Evolutionary conservation across 2,888 invertebrate genomes (phyloP), one percentile per base, ranked within the genome.

Genomic region (Tipula helvola): DNA sequence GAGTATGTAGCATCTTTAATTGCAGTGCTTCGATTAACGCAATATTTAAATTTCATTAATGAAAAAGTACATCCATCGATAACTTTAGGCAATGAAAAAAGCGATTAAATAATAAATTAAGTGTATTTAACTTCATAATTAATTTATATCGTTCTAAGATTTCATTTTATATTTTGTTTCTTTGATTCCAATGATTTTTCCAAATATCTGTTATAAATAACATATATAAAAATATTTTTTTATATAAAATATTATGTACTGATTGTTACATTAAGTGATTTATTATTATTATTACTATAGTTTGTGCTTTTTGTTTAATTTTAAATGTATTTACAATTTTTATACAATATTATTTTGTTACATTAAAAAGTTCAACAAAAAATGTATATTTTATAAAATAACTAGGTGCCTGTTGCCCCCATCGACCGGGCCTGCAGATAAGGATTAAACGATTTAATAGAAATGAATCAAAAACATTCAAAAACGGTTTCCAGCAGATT

Each of bases 1-100:
- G 92, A 92, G 88, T 92, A 92, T 89, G 89, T 92, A 86, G 91
- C 92, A 87, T 92, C 92, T n/a, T 88, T 92, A 87, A 91, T 92
- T 87, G 92, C 92, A 8, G 92, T 92, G 36, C 88, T 92, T n/a
- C 91, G 92, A 87, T 89, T 92, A 87, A 92, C 92, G 86, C 92
- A 92, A 88, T 92, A 92, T 88, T 90, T 92, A 44, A 92, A 92
- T 88, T 91, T 91, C 87, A 91, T 92, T 44, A 92, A 92, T 87
- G 90, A 91, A 87, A 91, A 90, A 86, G 90, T 91, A 5, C 88
- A 88, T 71, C 71, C 71, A 28, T 71, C 71, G 28, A 71, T 71
- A 71, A 71, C 71, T 28, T 28, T 71, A 28, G 71, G 71, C 71
- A 71, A 71, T 71, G 71, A 71, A 71, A 18, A 28, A 10, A 28